Base-by-base conservation (phyloP, 2,113 vertebrate species). In the Aythya baeri region DNA sequence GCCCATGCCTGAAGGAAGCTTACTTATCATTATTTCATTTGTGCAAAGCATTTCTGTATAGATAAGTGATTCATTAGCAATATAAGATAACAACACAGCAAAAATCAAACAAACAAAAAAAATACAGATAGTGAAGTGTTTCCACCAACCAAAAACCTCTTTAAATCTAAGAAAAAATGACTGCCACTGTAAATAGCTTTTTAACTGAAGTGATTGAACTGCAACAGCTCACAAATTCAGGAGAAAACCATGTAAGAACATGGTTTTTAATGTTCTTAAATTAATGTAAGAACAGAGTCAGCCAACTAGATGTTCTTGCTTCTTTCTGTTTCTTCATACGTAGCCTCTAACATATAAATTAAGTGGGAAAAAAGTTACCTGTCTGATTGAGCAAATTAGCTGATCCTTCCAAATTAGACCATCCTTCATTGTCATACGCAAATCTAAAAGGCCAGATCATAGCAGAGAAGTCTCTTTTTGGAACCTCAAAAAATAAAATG, bases 371-470 rank as follows among this genome's bases (percentile, higher is more conserved):
- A 68, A 91, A 76, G 23, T 87, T 94, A 98, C 98, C 97, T 81
- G 97, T 98, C 77, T 98, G 88, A 88, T 83, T 96, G 68, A 98
- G 97, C 83, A 98, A 72, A 32, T 94, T 83, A 76, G 97, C 98
- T 26, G 98, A 97, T 82, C 96, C 78, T 95, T 98, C 98, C 82
- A 98, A 91, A 93, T 46, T 98, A 34, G 89, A 86, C 98, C 98
- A 98, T 21, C 98, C 98, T 70, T 98, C 95, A 66, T 98, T 98
- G 95, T 98, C 97, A 65, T 97, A 98, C 25, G 91, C 98, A 94
- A 98, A 98, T 76, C 98, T 94, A 91, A 98, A 98, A 76, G 98
- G 97, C 98, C 98, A 98, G 93, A 98, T 98, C 97, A 98, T 94
- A 3, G 96, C 97, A 70, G 97, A 98, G 88, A 98, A 95, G 32